Evolutionary conservation across 2,797 vertebrate species (phyloP).

Genomic region (Eulemur coronatus): DNA sequence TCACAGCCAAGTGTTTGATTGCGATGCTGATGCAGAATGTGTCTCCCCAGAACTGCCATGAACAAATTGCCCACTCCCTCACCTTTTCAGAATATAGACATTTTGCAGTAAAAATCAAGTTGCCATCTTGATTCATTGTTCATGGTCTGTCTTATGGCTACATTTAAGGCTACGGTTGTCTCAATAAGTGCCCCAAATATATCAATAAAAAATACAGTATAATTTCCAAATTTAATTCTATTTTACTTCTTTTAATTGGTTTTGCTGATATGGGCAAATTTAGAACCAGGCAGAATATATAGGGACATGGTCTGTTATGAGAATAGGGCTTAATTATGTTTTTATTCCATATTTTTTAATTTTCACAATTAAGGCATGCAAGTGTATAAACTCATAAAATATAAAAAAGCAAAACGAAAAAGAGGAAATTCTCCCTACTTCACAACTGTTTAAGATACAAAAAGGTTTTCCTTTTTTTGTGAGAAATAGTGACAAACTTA

Average conservation of each 20-base stretch:
- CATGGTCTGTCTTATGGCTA: neutral
- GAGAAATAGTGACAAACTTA: neutral
- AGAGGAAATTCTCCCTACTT: neutral
- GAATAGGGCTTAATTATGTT: neutral
- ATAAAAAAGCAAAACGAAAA: neutral
- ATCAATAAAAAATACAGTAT: neutral
- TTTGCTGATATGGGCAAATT: neutral
- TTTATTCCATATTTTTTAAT: neutral
- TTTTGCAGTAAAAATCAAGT: slow-evolving; percentile 73
- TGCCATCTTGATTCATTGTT: slow-evolving; percentile 55
- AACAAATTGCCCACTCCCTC: slow-evolving; percentile 71
- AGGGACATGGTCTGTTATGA: neutral
- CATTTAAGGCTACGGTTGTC: neutral
- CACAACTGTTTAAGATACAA: neutral
- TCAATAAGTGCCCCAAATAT: neutral
- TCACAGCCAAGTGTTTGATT: slow-evolving; percentile 78
- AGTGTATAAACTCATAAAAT: neutral
- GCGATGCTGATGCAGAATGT: slow-evolving; percentile 67
- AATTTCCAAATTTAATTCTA: neutral
- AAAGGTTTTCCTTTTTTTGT: neutral
- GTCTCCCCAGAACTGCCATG: slow-evolving; percentile 56
- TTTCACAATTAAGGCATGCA: neutral
- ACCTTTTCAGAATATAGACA: slow-evolving; percentile 43
- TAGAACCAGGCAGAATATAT: neutral
- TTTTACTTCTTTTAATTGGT: slow-evolving; percentile 22